Evolutionary conservation across 2,888 invertebrate genomes (phyloP), one percentile per base, ranked within the genome.

Genomic region (Drosophila mimetica): DNA sequence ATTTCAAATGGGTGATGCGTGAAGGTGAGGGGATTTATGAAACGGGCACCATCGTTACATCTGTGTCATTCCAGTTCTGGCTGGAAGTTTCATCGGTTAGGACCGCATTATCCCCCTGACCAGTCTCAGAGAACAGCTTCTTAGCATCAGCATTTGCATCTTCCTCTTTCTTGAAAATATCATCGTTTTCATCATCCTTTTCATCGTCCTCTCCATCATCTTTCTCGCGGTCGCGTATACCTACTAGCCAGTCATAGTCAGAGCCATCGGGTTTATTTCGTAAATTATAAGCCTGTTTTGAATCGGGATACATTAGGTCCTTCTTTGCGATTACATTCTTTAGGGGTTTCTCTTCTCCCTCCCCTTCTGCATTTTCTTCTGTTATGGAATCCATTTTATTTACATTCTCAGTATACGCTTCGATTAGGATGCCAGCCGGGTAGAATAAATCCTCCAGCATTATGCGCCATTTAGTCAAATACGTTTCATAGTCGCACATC

Each of bases 391-490:
- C 11, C 13, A 54, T 16, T 46, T 11, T n/a, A 2, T 22, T 1
- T 2, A 2, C 6, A 3, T 3, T 13, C 4, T 32, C 20, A 14
- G 5, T 6, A 13, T 18, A 2, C 2, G 11, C 20, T 0, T 18
- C 2, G 2, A 42, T 6, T 4, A 83, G 1, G 0, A 14, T 11
- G 1, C 83, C 83, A 2, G 77, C 79, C 0, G 13, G 60, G 44
- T 55, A 37, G 34, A 73, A 81, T 7, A 60, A 32, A 22, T 78
- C 75, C 0, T 78, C 75, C 2, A 84, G 64, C 37, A 50, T 20
- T 0, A 28, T 55, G 2, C 36, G 14, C 75, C 75, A 87, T 5
- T 71, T 59, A 0, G 32, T 32, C 2, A 74, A 0, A 4, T 32
- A 6, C 0, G 11, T 4, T 0, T 41, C 2, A 0, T 42, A 22